Evolutionary conservation across 53 echinoderm and acorn worm genomes (phyloP), one percentile per base, ranked within the genome.

Genomic region (Arbacia lixula): DNA sequence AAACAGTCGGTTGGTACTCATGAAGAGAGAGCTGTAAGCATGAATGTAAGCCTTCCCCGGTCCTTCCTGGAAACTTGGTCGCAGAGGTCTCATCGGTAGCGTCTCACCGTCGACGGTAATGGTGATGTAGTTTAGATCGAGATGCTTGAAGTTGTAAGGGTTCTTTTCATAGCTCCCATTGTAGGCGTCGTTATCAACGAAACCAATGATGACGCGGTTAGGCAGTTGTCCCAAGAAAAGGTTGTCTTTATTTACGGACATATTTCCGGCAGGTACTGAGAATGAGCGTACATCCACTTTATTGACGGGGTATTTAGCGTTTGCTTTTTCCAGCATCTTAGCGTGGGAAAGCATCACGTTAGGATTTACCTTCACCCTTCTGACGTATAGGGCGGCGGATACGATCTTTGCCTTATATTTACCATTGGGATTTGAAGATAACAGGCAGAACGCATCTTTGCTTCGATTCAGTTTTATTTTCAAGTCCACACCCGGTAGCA

Each of bases 401-500:
- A 53, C 41, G 66, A 91, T 68, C 10, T 68, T 60, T 29, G 87
- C 84, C 53, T 91, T 91, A 63, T 60, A 91, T 5, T 42, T 63
- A 8, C 76, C 64, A 33, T 75, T 57, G 4, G 40, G 51, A 3
- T 62, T 68, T 3, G 91, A 26, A 0, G 83, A 62, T 68, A 91
- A 58, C 36, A 90, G 83, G 20, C 65, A 83, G 60, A 90, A 90
- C 3, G 83, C 41, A 20, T 86, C 75, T 16, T 83, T 90, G 83
- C 73, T 83, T 36, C 88, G 66, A 14, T 86, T 82, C 27, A 92
- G 53, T 77, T 89, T 92, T 16, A 92, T 32, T 68, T 86, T 83
- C 1, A 92, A 24, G 53, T 93, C 93, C 17, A 93, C 86, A 6
- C 89, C 90, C 14, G 63, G 75, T 6, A 92, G 67, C 25, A 89